Base-by-base conservation (phyloP, 2,888 invertebrate genomes). In the Lumbricus terrestris region DNA sequence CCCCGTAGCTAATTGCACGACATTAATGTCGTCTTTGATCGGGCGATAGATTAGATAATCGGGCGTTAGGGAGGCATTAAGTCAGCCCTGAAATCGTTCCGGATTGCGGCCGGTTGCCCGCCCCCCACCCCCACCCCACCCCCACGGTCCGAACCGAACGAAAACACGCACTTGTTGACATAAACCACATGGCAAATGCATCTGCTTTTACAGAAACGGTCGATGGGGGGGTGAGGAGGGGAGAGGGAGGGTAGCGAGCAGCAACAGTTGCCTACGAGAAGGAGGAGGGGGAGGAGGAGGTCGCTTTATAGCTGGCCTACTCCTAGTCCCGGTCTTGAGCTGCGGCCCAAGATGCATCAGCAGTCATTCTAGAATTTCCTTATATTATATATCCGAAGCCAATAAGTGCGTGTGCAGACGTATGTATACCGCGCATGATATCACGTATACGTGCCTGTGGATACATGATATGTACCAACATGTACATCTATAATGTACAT, bases 371-470 rank as follows among this genome's bases (percentile, higher is more conserved):
- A 85, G 85, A 85, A 85, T 85, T 85, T 85, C 85, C 37, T 37
- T 37, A 85, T 20, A 85, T 34, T 34, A 16, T 34, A 16, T 35
- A 85, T 85, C 37, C 85, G 37, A 35, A 85, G 85, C 85, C 23
- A 85, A 85, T 85, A 85, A 85, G 85, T 85, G 85, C 85, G 85
- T 85, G 85, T 85, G 35, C 85, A 35, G 85, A 85, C 85, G 85
- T n/a, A n/a, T n/a, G n/a, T n/a, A n/a, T 29, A 4, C n/a, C 85
- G 85, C 34, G 3, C 37, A 35, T 69, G 69, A 69, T 69, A 69
- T 69, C 69, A 69, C 29, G 69, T n/a, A 69, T 69, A n/a, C 69
- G 8, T n/a, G 69, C 69, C 69, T n/a, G 8, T 69, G 69, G 69
- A 69, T 69, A 69, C 69, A 69, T n/a, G 47, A 47, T 69, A 69